Conservation (phyloP, 2,797 vertebrate species). For the Molossus alvarezi region DNA sequence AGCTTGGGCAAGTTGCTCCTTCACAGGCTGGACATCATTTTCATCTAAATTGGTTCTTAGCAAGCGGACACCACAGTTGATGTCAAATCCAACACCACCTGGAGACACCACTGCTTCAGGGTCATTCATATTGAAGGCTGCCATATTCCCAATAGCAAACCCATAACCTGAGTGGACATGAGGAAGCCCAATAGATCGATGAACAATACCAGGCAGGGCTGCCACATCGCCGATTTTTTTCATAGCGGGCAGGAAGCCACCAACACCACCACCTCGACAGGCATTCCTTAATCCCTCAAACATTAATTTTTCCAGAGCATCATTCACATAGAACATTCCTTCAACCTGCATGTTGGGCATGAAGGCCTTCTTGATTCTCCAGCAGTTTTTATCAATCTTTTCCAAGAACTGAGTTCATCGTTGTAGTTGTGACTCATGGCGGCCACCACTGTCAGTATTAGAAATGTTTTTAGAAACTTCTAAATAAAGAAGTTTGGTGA, state of each 20-base stretch:
- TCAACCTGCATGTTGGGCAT: too few relatives aligned
- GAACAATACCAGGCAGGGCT: constrained; percentile 97
- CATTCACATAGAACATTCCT: too few relatives aligned
- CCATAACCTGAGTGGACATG: constrained; percentile 93
- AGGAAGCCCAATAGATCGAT: constrained; percentile 96
- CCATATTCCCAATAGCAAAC: too few relatives aligned
- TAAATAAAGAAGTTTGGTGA: not conserved
- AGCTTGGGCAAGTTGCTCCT: constrained; percentile 98
- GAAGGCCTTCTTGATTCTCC: too few relatives aligned
- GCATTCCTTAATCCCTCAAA: too few relatives aligned
- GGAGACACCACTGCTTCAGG: too few relatives aligned
- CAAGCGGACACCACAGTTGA: constrained; percentile 98
- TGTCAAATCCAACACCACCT: constrained; percentile 93
- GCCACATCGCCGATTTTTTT: constrained; percentile 99
- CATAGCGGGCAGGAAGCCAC: constrained; percentile 98
- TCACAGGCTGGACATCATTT: constrained; percentile 97
- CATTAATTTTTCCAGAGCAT: too few relatives aligned
- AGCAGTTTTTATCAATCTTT: too few relatives aligned
- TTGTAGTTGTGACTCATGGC: too few relatives aligned
- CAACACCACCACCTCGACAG: constrained; percentile 89
- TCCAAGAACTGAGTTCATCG: too few relatives aligned
- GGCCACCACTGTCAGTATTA: not conserved
- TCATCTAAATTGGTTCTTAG: constrained; percentile 98
- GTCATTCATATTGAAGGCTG: too few relatives aligned
- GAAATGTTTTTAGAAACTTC: too few relatives aligned